Evolutionary conservation across 1,140 invertebrate species (phyloP), one percentile per base, ranked within the genome.

Genomic region (Hirudo medicinalis): DNA sequence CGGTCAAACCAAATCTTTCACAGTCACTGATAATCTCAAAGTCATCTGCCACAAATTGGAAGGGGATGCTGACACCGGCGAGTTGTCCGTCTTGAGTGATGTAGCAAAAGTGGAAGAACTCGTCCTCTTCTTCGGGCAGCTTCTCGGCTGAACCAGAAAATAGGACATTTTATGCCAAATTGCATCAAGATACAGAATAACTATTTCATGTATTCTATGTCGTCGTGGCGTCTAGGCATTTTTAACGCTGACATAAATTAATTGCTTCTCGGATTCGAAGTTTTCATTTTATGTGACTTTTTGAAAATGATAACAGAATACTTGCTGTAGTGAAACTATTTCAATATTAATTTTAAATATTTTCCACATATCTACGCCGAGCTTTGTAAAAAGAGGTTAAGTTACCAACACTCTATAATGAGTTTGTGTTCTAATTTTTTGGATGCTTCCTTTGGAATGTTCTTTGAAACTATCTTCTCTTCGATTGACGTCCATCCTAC

Each of bases 101-200:
- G 73, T 82, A 83, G 70, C 79, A 80, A 73, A 82, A 82, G 76
- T 83, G 82, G 72, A 82, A 83, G 69, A 81, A 83, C 70, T 81
- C 80, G 5, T 79, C 80, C 77, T 83, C 80, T 75, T 82, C 81
- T 68, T 78, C 76, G 8, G 80, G 80, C 27, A 82, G 71, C 22
- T 75, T 75, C 66, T 76, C 74, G 36, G 79, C 79, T 81, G 74
- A 20, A 75, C 73, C 0, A 49, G 9, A 49, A 29, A 22, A 13
- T 32, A 29, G 55, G 25, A 57, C 15, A 13, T 68, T 68, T 29
- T 68, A 15, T 32, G 13, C 3, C n/a, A 68, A 4, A 36, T 22
- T 32, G 20, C 20, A 57, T 20, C 25, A 5, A 25, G 55, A 25
- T 3, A 2, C 9, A 25, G 20, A 20, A 2, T 57, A 20, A 57